Conservation (phyloP, 2,888 invertebrate genomes). For the Heliconius ismenius region DNA sequence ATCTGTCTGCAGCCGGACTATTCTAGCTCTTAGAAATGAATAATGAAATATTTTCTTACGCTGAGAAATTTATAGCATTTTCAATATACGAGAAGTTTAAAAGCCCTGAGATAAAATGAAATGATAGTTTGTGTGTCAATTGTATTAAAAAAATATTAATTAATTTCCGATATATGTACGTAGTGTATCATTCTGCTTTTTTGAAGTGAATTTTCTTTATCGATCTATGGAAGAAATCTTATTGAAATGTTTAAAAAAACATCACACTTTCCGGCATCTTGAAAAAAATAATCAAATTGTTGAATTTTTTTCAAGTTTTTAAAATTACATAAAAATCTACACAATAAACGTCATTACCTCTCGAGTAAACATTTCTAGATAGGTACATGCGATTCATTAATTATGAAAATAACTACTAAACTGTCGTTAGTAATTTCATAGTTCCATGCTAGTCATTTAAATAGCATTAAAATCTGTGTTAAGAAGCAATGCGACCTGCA, state of each 20-base stretch:
- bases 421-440: conserved; percentile 17
- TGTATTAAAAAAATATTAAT: not conserved
- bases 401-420: conserved; percentile 16
- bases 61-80: conserved; percentile 22
- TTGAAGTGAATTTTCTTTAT: too few relatives aligned
- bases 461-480: conserved; percentile 22
- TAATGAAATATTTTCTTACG: conserved; percentile 25
- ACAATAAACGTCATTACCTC: not conserved
- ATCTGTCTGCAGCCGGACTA: conserved; percentile 16
- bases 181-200: too few relatives aligned
- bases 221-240: too few relatives aligned
- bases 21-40: conserved; percentile 19
- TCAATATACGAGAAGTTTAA: conserved; percentile 14
- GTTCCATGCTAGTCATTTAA: conserved; percentile 4
- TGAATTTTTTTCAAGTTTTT: too few relatives aligned
- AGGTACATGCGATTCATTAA: conserved; percentile 7
- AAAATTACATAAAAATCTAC: not conserved
- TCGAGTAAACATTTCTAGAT: not conserved
- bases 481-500: conserved; percentile 16
- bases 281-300: too few relatives aligned
- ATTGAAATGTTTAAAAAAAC: too few relatives aligned
- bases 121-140: not conserved
- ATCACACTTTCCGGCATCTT: too few relatives aligned
- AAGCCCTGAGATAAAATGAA: not conserved
- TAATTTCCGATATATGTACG: not conserved